Evolutionary conservation across 2,888 invertebrate species (phyloP), one percentile per base, ranked within the genome.

Genomic region (Galerucella pusilla): DNA sequence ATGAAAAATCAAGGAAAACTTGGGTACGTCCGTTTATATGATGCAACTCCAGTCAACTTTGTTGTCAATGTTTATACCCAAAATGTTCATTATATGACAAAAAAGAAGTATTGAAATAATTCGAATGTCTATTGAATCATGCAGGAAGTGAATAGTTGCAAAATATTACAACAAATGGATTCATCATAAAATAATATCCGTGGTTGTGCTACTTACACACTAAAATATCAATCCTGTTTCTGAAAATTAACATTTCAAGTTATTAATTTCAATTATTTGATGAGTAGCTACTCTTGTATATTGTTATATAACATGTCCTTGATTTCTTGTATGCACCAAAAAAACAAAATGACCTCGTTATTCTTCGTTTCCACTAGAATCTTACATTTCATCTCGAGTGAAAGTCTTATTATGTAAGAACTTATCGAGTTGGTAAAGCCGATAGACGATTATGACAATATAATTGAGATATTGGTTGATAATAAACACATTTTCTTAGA

Each of bases 271-370:
- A 49, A 49, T 14, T 49, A 49, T 14, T 49, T 49, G 49, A 14
- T 49, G 49, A 49, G 49, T 49, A 49, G 1, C 49, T 14, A 49
- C 35, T 42, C 35, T 49, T 49, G 49, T 12, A 49, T 49, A 49
- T 49, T 42, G 14, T 49, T 57, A 16, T 20, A 16, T 20, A 57
- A 57, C 20, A 35, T 61, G 61, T 35, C 61, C 35, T 35, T 35
- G 49, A 68, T 57, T 59, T 45, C 71, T 61, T 46, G 20, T 28
- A 64, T 46, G 52, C 63, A 52, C 61, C 64, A 71, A 65, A 54
- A 71, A 14, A 52, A 61, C 65, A 71, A 57, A 45, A 71, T 71
- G 71, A 71, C 71, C 71, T 71, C 65, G 57, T 71, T 71, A 71
- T 42, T 71, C 64, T 65, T 49, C 65, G 71, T 14, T 60, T 49